Evolutionary conservation across 1,140 invertebrate species (phyloP).

Genomic region (Chelonus insularis): DNA sequence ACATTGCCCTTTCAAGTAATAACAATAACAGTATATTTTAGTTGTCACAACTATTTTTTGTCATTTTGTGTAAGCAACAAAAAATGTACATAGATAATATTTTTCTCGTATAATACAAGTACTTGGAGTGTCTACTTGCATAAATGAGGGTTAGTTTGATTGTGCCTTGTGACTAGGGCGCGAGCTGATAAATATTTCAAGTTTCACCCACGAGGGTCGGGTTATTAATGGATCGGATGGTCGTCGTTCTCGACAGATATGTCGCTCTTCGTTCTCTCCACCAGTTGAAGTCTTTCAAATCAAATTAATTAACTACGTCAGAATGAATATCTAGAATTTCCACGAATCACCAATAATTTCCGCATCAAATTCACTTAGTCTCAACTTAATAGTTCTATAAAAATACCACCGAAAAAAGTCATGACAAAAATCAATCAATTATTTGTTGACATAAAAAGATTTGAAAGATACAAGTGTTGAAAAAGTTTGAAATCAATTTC

Average conservation of each 20-base stretch:
- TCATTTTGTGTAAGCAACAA: no score
- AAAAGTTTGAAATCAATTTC: no score
- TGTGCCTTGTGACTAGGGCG: background rate
- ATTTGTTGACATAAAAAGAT: no score
- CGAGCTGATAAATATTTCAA: background rate
- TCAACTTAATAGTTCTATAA: background rate
- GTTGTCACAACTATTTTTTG: no score
- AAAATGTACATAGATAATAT: no score
- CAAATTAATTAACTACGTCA: constrained; percentile 2
- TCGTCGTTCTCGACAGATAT: constrained; percentile 1
- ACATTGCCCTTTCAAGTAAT: background rate
- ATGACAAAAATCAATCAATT: no score
- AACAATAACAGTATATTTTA: no score
- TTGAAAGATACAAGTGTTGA: no score
- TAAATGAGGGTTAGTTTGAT: no score
- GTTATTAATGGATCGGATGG: background rate
- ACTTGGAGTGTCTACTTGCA: background rate
- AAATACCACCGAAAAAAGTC: no score
- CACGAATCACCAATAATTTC: background rate
- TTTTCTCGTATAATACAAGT: no score
- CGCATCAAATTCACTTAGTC: background rate
- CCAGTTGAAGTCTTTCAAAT: background rate
- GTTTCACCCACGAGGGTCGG: background rate
- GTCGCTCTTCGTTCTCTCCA: background rate
- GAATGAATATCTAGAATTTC: background rate